phyloP scores from a whole-genome alignment of 2,888 invertebrate genomes.

The Dryocosmus kuriphilus region DNA sequence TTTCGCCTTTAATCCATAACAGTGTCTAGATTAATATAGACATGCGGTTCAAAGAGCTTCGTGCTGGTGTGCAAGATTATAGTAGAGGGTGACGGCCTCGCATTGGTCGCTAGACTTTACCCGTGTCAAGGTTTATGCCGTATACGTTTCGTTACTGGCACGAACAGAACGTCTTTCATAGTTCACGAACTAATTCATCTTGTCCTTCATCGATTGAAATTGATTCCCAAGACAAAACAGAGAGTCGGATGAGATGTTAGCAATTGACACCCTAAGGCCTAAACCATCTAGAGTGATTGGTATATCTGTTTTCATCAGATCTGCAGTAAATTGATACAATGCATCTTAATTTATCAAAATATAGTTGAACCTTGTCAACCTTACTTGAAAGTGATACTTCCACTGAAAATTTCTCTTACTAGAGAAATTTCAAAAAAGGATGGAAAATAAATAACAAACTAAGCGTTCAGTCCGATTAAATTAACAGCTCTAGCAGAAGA shows the following conservation, averaged over 20 bases:
- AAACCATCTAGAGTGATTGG: background rate
- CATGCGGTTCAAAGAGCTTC: slow-evolving; percentile 28
- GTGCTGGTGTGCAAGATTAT: slow-evolving; percentile 19
- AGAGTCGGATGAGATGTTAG: background rate
- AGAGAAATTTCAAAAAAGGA: no score
- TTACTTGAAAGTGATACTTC: background rate
- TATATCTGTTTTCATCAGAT: background rate
- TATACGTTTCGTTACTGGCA: slow-evolving; percentile 20
- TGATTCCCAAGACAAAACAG: background rate
- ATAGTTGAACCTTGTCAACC: background rate
- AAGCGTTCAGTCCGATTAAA: no score
- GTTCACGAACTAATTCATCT: slow-evolving; percentile 29
- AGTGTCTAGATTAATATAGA: slow-evolving; percentile 18
- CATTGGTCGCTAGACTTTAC: slow-evolving; percentile 38
- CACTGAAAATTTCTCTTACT: no score
- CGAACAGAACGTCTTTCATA: slow-evolving; percentile 21
- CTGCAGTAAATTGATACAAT: background rate
- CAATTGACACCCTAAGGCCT: slow-evolving; percentile 7
- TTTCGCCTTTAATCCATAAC: background rate
- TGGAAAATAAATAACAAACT: no score
- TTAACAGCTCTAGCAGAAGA: no score
- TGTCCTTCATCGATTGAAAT: slow-evolving; percentile 34
- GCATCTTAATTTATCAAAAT: background rate
- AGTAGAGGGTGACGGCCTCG: slow-evolving; percentile 39
- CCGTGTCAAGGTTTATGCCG: slow-evolving; percentile 37